Base-by-base conservation (phyloP, 2,113 vertebrate species). In the Seriola aureovittata region DNA sequence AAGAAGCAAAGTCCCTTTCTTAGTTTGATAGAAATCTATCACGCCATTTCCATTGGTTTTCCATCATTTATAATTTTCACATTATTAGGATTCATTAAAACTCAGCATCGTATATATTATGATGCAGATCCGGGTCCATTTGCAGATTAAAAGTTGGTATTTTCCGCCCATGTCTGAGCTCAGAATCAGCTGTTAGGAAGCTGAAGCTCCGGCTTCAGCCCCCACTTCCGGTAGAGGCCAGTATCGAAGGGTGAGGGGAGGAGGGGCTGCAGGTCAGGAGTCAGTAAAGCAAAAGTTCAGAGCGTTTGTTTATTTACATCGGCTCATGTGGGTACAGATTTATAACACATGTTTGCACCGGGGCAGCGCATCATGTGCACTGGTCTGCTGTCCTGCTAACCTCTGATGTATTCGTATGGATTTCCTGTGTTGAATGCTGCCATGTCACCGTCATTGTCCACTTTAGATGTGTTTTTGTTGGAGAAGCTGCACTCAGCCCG, bases 211-310 rank as follows among this genome's bases (percentile, higher is more conserved):
- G 1, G 4, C 13, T 48, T 48, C 46, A 13, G 4, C 16, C 46
- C 50, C 23, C 63, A 80, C 79, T 86, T 90, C 79, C 82, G 83
- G 77, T 78, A 12, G 50, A 2, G 52, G 54, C 57, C 68, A 44
- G 44, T 54, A 25, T 57, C 23, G 50, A 10, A 17, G 57, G 32
- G 14, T 19, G 63, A 42, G 5, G 3, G 63, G 48, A 21, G 65
- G 36, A 21, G 19, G 17, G 40, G 34, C 38, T 3, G 16, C 1
- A 16, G 46, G 68, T 86, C 59, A 70, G 32, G 34, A 64, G 64
- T 80, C 69, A 71, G 34, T 23, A 32, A 25, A 70, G 65, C 52
- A 70, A 72, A 32, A 80, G 38, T 75, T 62, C 65, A 85, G 66
- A 52, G 29, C 0, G 21, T 32, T n/a, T 71, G 34, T 82, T 75